These are phyloP conservation scores for Dicranocentrus wangi DNA, from an alignment of 2,888 invertebrate species.

Conservation along the genomic window DNA sequence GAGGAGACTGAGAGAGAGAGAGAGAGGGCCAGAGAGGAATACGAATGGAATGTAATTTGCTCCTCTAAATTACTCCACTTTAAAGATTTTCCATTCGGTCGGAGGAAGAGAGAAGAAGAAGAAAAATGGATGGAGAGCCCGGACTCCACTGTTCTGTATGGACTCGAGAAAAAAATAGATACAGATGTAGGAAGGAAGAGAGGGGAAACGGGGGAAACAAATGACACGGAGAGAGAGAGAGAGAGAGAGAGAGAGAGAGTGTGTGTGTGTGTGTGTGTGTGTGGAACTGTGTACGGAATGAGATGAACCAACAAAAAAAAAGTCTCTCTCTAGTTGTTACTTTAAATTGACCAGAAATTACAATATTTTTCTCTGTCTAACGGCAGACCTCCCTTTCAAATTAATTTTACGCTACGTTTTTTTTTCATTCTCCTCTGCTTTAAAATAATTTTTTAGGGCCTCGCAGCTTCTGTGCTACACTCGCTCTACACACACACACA, in stretches of 20 bases:
- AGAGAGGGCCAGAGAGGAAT: not conserved
- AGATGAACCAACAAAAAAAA: slow-evolving; percentile 9
- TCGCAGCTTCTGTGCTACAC: no score
- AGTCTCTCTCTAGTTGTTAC: slow-evolving; percentile 2
- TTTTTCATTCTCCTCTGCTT: slow-evolving; percentile 8
- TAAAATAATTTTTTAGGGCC: not conserved
- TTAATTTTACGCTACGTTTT: slow-evolving; percentile 59
- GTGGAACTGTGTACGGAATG: not conserved
- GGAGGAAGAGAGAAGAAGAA: no score
- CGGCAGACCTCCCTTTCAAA: slow-evolving; percentile 22
- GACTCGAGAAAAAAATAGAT: not conserved
- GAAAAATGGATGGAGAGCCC: no score
- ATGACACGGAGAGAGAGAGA: no score
- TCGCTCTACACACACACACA: no score
- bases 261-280: no score
- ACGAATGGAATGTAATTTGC: slow-evolving; percentile 55
- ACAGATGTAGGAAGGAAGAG: not conserved
- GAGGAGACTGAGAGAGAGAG: not conserved
- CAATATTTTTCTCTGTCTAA: slow-evolving; percentile 37
- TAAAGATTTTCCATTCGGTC: slow-evolving; percentile 29
- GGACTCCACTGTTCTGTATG: no score
- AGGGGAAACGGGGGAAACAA: no score
- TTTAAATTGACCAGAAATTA: slow-evolving; percentile 59
- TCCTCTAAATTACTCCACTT: slow-evolving; percentile 45
- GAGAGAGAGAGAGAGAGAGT: no score